Base-by-base conservation (phyloP, 2,113 vertebrate species). In the Mastomys coucha region DNA sequence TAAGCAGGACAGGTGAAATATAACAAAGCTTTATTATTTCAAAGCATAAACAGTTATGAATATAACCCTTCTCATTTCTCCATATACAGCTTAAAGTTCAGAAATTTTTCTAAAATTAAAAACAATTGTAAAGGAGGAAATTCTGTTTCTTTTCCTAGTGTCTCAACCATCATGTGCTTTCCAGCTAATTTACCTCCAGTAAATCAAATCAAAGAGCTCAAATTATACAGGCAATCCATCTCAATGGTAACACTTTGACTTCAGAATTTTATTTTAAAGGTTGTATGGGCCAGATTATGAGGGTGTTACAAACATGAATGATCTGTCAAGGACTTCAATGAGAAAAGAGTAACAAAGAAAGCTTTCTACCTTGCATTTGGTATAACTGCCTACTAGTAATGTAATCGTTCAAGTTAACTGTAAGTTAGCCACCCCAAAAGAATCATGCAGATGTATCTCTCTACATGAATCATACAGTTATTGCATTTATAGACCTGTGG, bases 221-320 rank as follows among this genome's bases (percentile, higher is more conserved):
- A 56, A 86, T 87, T 67, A 90, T 31, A 70, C 7, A 92, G 89
- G 80, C 63, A 95, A 58, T 93, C 67, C 28, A 91, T 82, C 75
- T 88, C 75, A 92, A 69, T 84, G 17, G 58, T 89, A 73, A 3
- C 13, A 19, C 85, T 91, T 92, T 91, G 63, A 76, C 80, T 77
- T 96, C 60, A 88, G 45, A 96, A 88, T 93, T 97, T 94, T 97
- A 97, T 96, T 96, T 92, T 92, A 93, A 96, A 96, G 58, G 70
- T 91, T 80, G 28, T 33, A 90, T 70, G 88, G 39, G 72, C 42
- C 88, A 93, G 56, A 90, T 82, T 96, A 88, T n/a, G 42, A 97
- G 36, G 33, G 16, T 96, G 2, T 11, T 78, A 63, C 53, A 94
- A 95, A 95, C 36, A 12, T 65, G 10, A 13, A 42, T 58, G 73